Base-by-base conservation (phyloP, 2,797 vertebrate species). In the Xenentodon cancila region DNA sequence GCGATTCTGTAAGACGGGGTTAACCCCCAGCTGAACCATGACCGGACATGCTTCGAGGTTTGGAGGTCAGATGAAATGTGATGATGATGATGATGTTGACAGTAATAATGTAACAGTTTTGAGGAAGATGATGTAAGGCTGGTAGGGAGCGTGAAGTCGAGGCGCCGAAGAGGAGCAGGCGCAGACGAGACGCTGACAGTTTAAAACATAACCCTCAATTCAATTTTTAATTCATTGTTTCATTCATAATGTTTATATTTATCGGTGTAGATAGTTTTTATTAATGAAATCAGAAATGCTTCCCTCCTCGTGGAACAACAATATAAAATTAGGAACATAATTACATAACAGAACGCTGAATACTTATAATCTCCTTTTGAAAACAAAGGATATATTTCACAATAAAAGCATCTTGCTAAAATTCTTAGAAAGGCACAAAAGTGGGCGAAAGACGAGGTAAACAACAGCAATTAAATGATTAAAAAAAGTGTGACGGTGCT, bases 11-110 rank as follows among this genome's bases (percentile, higher is more conserved):
- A 94, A 94, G 90, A 93, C 73, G 74, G 85, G 55, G 87, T 89
- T 94, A 92, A 92, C 92, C 92, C 79, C 84, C 81, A 83, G 88
- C 72, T 94, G 93, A 94, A 93, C 93, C 83, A 52, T 66, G 64
- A 58, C 64, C 73, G 80, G 44, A 84, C 88, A 90, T 87, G 90
- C 25, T 48, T 51, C 0, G 18, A 69, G 59, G 75, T 59, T 53
- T 62, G 34, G 49, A 54, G 70, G 68, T 69, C 67, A 48, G 63
- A 50, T 68, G 18, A 50, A 59, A 59, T 45, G 59, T 48, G 55
- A 32, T 12, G 51, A 47, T 53, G 42, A 9, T 32, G 52, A 47
- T 46, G 55, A 66, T 12, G 37, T 7, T 27, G 49, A 50, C 43
- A 55, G 64, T 13, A 9, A 15, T 37, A 30, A 30, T 21, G 22